Evolutionary conservation across 2,113 vertebrate genomes (phyloP).

Genomic region (Xenotilapia caudafasciata): DNA sequence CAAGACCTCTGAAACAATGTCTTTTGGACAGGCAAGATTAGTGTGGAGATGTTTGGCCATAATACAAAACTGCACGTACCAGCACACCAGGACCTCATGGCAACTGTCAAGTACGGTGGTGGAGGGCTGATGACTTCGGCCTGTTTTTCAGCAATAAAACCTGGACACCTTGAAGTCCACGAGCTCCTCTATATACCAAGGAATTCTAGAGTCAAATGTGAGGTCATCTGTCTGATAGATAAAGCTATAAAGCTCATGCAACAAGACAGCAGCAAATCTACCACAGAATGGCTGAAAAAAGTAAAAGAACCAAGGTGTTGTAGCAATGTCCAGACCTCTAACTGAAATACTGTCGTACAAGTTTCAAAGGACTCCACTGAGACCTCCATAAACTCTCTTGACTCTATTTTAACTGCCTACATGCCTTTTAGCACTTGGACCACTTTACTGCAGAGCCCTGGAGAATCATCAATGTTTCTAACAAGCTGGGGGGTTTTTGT

Average conservation of each 20-base stretch:
- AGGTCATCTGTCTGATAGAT: background rate
- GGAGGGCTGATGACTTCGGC: background rate
- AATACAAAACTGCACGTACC: background rate
- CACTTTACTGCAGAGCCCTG: background rate
- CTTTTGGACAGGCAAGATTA: background rate
- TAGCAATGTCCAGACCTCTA: background rate
- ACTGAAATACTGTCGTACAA: background rate
- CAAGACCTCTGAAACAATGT: background rate
- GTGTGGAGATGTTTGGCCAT: background rate
- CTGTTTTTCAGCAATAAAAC: background rate
- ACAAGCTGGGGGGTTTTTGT: rapidly evolving
- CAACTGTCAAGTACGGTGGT: background rate
- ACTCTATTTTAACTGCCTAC: background rate
- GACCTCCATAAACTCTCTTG: background rate
- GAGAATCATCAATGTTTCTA: background rate
- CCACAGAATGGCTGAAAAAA: background rate
- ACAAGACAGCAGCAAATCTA: background rate
- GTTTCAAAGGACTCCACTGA: background rate
- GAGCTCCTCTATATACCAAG: background rate
- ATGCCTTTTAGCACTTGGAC: background rate
- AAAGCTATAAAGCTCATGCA: background rate
- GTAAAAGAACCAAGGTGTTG: background rate
- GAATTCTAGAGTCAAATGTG: background rate
- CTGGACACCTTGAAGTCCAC: background rate
- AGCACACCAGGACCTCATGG: background rate